phyloP scores from a whole-genome alignment of 2,113 vertebrate genomes.

The Copsychus sechellarum region DNA sequence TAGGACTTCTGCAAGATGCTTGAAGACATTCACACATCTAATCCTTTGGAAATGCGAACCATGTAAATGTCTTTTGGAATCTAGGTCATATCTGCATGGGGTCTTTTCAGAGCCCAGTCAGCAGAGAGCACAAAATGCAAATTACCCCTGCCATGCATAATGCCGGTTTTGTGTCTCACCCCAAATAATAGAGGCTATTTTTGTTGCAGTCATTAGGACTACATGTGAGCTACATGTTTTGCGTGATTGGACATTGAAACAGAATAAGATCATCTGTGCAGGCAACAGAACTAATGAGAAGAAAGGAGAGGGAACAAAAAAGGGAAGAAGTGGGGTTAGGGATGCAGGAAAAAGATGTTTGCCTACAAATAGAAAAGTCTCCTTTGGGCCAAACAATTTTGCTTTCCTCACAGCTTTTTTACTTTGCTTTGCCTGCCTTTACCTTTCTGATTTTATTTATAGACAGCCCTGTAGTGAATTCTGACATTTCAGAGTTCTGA shows the following conservation, averaged over 20 bases:
- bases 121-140: conserved; percentile 60
- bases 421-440: conserved; percentile 1
- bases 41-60: conserved; percentile 53
- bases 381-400: conserved; percentile 14
- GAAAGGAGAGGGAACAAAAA: conserved; percentile 34
- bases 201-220: conserved; percentile 43
- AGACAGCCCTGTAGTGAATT: not conserved
- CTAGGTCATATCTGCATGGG: conserved; percentile 54
- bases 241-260: conserved; percentile 24
- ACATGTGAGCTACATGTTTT: conserved; percentile 51
- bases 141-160: conserved; percentile 43
- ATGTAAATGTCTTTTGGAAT: conserved; percentile 42
- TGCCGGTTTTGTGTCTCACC: conserved; percentile 16
- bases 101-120: conserved; percentile 47
- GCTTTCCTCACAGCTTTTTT: conserved; percentile 21
- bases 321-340: conserved; percentile 7
- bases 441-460: conserved; percentile 31
- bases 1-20: conserved; percentile 15
- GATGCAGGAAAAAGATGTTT: conserved; percentile 16
- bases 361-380: conserved; percentile 25
- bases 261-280: conserved; percentile 30
- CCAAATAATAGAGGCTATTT: conserved; percentile 47
- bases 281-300: conserved; percentile 46
- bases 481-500: not conserved
- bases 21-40: conserved; percentile 20